Conservation (phyloP, 1,140 invertebrate genomes). For the Drosophila paulistorum region DNA sequence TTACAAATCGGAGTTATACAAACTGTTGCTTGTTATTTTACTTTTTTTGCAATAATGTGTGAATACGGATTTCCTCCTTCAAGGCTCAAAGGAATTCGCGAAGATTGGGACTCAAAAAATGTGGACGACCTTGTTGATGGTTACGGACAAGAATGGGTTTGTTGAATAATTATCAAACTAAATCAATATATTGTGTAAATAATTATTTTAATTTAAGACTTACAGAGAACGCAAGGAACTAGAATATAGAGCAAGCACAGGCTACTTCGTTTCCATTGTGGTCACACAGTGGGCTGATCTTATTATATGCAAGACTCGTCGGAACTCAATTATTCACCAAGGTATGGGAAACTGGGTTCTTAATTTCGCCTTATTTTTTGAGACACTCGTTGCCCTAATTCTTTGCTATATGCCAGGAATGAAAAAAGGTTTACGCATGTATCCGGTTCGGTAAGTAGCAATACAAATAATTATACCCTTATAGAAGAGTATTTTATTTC, state of each 20-base stretch:
- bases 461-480: no score
- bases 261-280: constrained; percentile 86
- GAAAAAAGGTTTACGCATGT: constrained; percentile 82
- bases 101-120: constrained; percentile 96
- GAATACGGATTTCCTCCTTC: constrained; percentile 96
- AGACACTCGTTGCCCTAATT: constrained; percentile 88
- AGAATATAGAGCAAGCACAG: constrained; percentile 88
- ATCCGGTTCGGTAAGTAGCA: constrained; percentile 41
- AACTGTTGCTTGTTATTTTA: constrained; percentile 98
- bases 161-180: not conserved
- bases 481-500: no score
- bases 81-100: constrained; percentile 93
- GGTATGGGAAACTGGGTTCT: constrained; percentile 90
- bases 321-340: constrained; percentile 92
- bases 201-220: constrained; percentile 76
- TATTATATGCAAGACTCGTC: constrained; percentile 93
- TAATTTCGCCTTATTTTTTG: constrained; percentile 91
- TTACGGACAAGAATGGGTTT: constrained; percentile 99
- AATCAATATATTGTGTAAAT: not conserved
- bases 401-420: constrained; percentile 89
- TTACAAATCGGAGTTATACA: constrained; percentile 99
- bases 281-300: constrained; percentile 92
- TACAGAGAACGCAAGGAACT: constrained; percentile 90
- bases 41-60: constrained; percentile 99
- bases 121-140: constrained; percentile 97